Conservation (phyloP, 2,888 invertebrate genomes). For the Dasypogon diadema region DNA sequence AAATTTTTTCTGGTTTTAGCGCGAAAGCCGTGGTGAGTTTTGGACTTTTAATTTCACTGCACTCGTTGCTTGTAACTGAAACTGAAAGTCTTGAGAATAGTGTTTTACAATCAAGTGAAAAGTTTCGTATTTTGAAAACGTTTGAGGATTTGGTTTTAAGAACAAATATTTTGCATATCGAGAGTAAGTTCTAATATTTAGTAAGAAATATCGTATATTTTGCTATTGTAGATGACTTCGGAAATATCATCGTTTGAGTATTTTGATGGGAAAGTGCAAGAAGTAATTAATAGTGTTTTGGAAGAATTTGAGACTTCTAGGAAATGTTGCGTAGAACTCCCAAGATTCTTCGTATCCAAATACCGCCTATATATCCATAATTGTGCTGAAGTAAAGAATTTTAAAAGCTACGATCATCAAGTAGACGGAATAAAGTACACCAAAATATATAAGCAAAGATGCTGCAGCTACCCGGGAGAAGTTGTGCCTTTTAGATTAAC, state of each 20-base stretch:
- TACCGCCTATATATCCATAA: background rate
- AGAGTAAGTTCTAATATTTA: no score
- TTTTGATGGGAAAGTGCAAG: background rate
- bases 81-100: no score
- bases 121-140: no score
- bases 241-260: background rate
- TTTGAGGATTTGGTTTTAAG: no score
- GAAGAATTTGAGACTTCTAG: background rate
- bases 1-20: no score
- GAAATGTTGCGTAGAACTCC: slow-evolving; percentile 19
- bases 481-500: background rate
- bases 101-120: no score
- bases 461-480: background rate
- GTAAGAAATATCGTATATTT: background rate
- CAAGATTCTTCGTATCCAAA: background rate
- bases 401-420: background rate
- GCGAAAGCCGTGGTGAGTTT: no score
- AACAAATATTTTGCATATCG: no score
- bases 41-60: no score
- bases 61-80: no score
- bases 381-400: background rate
- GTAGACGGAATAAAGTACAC: background rate
- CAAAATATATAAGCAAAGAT: slow-evolving; percentile 6
- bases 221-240: background rate
- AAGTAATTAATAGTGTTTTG: background rate